Conservation (phyloP, 2,113 vertebrate genomes). For the Hydropotes inermis region DNA sequence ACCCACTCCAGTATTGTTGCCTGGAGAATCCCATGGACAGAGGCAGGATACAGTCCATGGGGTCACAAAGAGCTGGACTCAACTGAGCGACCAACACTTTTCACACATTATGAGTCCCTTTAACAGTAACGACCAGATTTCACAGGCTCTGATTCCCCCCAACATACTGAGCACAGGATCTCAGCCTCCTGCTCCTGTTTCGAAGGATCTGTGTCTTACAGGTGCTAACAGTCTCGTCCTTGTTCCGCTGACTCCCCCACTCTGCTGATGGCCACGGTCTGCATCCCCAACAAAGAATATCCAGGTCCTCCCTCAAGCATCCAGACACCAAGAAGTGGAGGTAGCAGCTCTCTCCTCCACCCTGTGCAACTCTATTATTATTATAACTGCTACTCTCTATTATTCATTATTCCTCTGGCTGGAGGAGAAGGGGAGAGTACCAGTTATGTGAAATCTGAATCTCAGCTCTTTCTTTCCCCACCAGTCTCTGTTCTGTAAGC, state of each 20-base stretch:
- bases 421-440: not conserved
- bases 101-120: not conserved
- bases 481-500: not conserved
- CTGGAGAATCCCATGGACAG: not conserved
- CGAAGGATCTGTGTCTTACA: not conserved
- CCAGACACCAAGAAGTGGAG: not conserved
- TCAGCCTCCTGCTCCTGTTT: not conserved
- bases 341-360: not conserved
- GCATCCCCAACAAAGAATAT: not conserved
- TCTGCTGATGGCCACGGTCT: not conserved
- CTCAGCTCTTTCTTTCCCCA: not conserved
- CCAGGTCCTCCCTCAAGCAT: not conserved
- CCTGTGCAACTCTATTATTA: not conserved
- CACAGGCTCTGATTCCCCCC: not conserved
- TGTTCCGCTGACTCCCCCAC: rapidly evolving
- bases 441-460: not conserved
- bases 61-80: not conserved
- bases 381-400: not conserved
- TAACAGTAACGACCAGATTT: rapidly evolving
- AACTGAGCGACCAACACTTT: not conserved
- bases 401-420: not conserved
- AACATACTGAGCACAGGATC: not conserved
- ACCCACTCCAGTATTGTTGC: not conserved
- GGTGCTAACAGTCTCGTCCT: not conserved
- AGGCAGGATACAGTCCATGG: not conserved